Evolutionary conservation across 2,113 vertebrate genomes (phyloP), one percentile per base, ranked within the genome.

Genomic region (Malurus elegans): DNA sequence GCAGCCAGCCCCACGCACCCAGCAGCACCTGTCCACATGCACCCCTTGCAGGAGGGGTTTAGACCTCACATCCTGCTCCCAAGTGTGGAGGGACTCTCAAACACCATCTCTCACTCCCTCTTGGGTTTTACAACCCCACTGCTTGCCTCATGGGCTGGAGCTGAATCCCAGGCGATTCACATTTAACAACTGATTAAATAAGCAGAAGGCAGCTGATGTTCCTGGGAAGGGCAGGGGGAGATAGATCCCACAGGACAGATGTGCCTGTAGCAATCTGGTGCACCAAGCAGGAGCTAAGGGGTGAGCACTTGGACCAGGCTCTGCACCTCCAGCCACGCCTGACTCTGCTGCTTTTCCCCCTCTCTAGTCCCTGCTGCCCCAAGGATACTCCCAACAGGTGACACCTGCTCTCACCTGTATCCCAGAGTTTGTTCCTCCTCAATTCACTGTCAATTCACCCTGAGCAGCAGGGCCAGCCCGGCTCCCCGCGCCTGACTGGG

Each of bases 1-100:
- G 56, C 1, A 1, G 45, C n/a, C 74, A 79, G 79, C 24, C 56
- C 51, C 14, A 7, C 0, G 0, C 79, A 56, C 0, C 0, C 82
- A 66, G 70, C 66, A 54, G 58, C 11, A 20, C 40, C 60, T 53
- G 29, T 12, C 42, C 28, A 18, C 18, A 6, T 0, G 1, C 18
- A 38, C 5, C 36, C 36, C 0, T 2, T 47, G 31, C 58, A 60
- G 73, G 51, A 23, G 20, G 19, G 18, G 16, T 25, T 70, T 0
- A 57, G 25, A 42, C 38, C 51, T 64, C 73, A 42, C 32, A 54
- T 14, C n/a, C 40, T 21, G 8, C 56, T 79, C 51, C 51, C 12
- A 18, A 23, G 44, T 21, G 36, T 28, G 23, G 14, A 44, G 5
- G 38, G 32, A 57, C 38, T 48, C 36, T 48, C 51, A 28, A 48